phyloP scores from a whole-genome alignment of 1,140 invertebrate species.

The Caenorhabditis remanei region DNA sequence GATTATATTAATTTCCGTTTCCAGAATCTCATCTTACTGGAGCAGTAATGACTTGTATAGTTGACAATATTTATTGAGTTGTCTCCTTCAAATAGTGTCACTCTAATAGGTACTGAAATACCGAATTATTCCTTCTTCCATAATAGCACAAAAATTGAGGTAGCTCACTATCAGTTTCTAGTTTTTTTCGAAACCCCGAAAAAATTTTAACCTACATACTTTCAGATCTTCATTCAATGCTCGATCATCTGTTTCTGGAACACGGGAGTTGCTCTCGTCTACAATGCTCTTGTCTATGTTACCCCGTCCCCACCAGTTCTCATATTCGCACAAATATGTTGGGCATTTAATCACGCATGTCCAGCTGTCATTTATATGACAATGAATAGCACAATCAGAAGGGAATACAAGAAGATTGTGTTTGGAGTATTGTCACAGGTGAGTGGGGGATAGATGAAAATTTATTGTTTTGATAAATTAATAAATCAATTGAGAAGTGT shows the following conservation, averaged over 20 bases:
- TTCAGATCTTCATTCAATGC: conserved; percentile 18
- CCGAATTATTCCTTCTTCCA: too few relatives aligned
- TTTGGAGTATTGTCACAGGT: not conserved
- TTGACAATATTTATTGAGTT: too few relatives aligned
- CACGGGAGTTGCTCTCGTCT: conserved; percentile 42
- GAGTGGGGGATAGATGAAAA: not conserved
- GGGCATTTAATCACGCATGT: not conserved
- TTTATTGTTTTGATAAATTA: not conserved
- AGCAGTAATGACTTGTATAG: too few relatives aligned
- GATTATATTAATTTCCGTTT: too few relatives aligned
- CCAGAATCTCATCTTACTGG: too few relatives aligned
- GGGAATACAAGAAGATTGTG: not conserved
- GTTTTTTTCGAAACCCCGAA: too few relatives aligned
- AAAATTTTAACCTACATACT: too few relatives aligned
- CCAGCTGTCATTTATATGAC: conserved; percentile 50
- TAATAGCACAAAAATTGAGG: too few relatives aligned
- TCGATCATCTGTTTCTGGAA: conserved; percentile 49
- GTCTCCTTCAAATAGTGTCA: too few relatives aligned
- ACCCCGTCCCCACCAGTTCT: conserved; percentile 2
- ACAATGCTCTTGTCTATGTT: conserved; percentile 40
- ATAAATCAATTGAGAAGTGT: not conserved
- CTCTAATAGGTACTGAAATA: too few relatives aligned
- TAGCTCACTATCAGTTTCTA: too few relatives aligned
- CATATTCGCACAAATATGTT: conserved; percentile 29
- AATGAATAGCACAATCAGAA: not conserved